These are phyloP conservation scores for Athripsodes cinereus DNA, from an alignment of 2,888 invertebrate species.

Conservation along the genomic window DNA sequence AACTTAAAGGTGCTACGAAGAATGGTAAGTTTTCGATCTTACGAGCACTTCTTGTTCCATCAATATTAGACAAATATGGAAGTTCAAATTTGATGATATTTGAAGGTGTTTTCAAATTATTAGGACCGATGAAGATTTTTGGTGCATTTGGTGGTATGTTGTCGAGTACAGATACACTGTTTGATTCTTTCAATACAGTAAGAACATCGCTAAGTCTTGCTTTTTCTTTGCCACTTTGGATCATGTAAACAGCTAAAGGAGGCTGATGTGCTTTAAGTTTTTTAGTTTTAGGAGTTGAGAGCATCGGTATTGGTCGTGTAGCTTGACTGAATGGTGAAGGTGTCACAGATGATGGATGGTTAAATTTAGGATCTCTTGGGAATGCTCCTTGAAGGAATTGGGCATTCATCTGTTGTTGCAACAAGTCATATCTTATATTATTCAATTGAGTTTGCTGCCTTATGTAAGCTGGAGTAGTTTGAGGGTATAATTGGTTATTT, in stretches of 20 bases:
- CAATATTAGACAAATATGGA: constrained; percentile 72
- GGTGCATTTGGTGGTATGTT: constrained; percentile 64
- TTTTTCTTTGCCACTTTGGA: constrained; percentile 44
- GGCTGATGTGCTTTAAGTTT: constrained; percentile 76
- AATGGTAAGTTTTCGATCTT: constrained; percentile 72
- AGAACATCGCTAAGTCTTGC: constrained; percentile 66
- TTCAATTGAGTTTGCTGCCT: constrained; percentile 31
- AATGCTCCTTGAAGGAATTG: constrained; percentile 36
- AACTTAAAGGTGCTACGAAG: constrained; percentile 80
- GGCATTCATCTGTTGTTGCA: constrained; percentile 38
- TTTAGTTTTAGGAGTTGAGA: constrained; percentile 44
- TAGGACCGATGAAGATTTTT: constrained; percentile 76
- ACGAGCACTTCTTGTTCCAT: constrained; percentile 59
- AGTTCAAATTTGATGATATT: constrained; percentile 76
- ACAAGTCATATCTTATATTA: constrained; percentile 38
- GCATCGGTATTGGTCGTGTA: constrained; percentile 39
- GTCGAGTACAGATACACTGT: constrained; percentile 72
- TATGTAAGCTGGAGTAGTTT: constrained; percentile 23
- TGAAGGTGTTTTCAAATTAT: constrained; percentile 61
- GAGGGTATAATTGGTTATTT: constrained; percentile 33
- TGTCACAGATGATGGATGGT: constrained; percentile 31
- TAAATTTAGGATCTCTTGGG: constrained; percentile 29
- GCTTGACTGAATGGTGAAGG: constrained; percentile 40
- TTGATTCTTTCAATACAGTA: constrained; percentile 60
- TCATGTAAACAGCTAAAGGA: constrained; percentile 74